Conservation (phyloP, 1,140 invertebrate genomes). For the Papilio polyxenes region DNA sequence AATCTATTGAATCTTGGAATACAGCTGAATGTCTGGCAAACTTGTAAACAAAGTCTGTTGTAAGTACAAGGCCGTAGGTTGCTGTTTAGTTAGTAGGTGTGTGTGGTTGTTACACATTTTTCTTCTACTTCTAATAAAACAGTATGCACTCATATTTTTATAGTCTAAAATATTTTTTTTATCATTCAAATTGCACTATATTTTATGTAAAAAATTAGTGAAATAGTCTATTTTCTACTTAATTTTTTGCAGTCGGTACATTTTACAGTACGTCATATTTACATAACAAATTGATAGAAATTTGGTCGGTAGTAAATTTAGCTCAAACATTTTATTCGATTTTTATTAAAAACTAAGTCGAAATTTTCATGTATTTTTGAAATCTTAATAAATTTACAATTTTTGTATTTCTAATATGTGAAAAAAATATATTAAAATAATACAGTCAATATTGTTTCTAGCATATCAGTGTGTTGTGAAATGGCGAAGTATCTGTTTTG, state of each 20-base stretch:
- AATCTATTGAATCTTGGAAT: not conserved
- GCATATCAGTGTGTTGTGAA: conserved; percentile 38
- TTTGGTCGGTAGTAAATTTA: conserved; percentile 10
- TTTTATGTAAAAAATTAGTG: conserved; percentile 20
- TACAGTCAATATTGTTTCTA: not conserved
- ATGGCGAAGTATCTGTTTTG: not conserved
- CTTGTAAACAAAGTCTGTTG: conserved; percentile 9
- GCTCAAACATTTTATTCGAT: conserved; percentile 22
- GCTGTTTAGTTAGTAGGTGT: conserved; percentile 23
- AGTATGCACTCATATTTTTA: conserved; percentile 34
- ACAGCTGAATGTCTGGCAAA: conserved; percentile 13
- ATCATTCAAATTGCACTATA: conserved; percentile 28
- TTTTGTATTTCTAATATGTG: not conserved
- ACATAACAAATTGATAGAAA: conserved; percentile 7
- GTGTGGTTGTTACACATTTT: conserved; percentile 21
- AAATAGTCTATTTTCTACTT: conserved; percentile 27
- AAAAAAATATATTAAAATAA: not conserved
- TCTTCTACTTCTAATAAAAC: not conserved
- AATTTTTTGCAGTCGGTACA: conserved; percentile 13
- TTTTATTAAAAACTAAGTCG: not conserved
- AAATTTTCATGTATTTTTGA: conserved; percentile 25
- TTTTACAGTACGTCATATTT: conserved; percentile 17
- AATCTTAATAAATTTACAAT: conserved; percentile 23
- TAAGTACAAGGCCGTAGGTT: conserved; percentile 30
- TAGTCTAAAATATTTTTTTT: conserved; percentile 9